Percentiles rank a stretch among this genome's conserved stretches.
phyloP scores from a whole-genome alignment of 2,888 invertebrate genomes.

The Diadromus collaris region DNA sequence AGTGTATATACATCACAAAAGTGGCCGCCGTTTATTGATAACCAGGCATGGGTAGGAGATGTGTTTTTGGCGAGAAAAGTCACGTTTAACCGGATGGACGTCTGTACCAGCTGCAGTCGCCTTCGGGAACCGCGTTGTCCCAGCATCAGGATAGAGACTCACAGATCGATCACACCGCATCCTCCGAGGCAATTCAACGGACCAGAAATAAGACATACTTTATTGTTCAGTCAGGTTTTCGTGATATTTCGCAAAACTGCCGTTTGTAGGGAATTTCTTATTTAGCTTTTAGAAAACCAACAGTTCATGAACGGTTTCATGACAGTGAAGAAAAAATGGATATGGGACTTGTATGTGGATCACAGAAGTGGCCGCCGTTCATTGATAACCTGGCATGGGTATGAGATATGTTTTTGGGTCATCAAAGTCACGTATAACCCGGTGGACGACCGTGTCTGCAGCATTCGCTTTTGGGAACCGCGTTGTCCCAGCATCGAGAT shows the following conservation, averaged over 20 bases:
- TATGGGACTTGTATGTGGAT: too few relatives aligned
- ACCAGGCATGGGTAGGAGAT: slow-evolving; percentile 68
- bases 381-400: too few relatives aligned
- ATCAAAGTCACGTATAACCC: too few relatives aligned
- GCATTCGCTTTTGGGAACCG: slow-evolving; percentile 2
- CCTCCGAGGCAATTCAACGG: background rate
- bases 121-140: slow-evolving; percentile 23
- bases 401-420: too few relatives aligned
- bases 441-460: too few relatives aligned
- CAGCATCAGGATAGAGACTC: slow-evolving; percentile 36
- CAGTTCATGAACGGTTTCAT: too few relatives aligned
- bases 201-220: background rate
- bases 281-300: background rate
- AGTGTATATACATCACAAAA: slow-evolving; percentile 42
- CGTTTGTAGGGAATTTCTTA: background rate
- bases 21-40: slow-evolving; percentile 73
- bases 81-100: slow-evolving; percentile 75
- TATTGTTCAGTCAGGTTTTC: background rate
- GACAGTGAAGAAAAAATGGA: too few relatives aligned
- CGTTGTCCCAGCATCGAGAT: slow-evolving; percentile 16
- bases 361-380: too few relatives aligned
- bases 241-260: background rate
- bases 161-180: slow-evolving; percentile 41
- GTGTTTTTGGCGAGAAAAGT: slow-evolving; percentile 75
- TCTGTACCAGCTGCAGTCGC: slow-evolving; percentile 64